These are phyloP conservation scores for Thomomys bottae DNA, from an alignment of 2,113 vertebrate genomes.

Conservation along the genomic window DNA sequence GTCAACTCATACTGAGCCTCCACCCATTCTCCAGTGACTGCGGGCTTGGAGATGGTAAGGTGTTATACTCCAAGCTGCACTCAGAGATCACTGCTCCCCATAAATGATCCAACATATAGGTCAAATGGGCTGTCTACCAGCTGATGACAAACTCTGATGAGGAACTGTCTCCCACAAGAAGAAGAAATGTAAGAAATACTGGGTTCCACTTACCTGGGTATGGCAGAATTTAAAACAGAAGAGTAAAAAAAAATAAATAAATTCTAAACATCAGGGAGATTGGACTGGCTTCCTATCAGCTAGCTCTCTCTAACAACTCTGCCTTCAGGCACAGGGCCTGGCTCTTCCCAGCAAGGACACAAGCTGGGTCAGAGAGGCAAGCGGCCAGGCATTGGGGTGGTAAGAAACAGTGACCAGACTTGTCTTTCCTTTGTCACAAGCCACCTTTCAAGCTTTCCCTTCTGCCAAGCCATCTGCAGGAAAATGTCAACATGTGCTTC, in stretches of 20 bases:
- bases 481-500: constrained; percentile 75
- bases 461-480: constrained; percentile 73
- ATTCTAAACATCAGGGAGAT: neutral
- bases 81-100: neutral
- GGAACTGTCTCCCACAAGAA: constrained; percentile 5
- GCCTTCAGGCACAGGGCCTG: neutral
- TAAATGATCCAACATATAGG: too few species aligned
- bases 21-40: neutral
- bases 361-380: neutral
- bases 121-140: neutral
- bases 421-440: constrained; percentile 62
- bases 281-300: neutral
- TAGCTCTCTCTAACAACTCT: neutral
- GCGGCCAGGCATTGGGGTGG: neutral
- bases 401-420: constrained; percentile 64
- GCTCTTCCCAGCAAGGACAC: neutral
- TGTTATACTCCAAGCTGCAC: neutral
- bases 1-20: neutral
- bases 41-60: neutral
- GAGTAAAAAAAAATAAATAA: neutral
- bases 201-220: neutral
- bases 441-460: constrained; percentile 56
- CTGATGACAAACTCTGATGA: neutral
- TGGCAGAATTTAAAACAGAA: neutral
- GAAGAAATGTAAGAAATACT: constrained; percentile 1